Percentiles rank a stretch among this genome's conserved stretches.
phyloP scores from a whole-genome alignment of 2,888 invertebrate genomes.

The Drosophila nr. perissopoda region DNA sequence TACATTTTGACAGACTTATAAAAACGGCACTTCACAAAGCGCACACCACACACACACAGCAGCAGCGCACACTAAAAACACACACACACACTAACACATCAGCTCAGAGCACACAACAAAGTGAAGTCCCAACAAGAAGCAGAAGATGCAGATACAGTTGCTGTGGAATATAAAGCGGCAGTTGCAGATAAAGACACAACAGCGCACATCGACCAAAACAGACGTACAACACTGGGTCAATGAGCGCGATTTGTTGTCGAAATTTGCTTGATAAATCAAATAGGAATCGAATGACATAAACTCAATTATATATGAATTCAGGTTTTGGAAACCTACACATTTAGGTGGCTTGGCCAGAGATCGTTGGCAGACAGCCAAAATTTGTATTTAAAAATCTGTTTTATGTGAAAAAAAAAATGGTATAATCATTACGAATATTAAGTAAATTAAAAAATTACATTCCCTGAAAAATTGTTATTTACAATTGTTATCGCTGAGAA shows the following conservation, averaged over 20 bases:
- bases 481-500: background rate
- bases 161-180: slow-evolving; percentile 59
- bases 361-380: background rate
- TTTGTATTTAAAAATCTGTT: background rate
- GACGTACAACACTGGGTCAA: slow-evolving; percentile 32
- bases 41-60: slow-evolving; percentile 14
- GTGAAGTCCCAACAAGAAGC: slow-evolving; percentile 58
- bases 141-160: slow-evolving; percentile 47
- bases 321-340: background rate
- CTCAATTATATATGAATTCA: background rate
- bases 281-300: background rate
- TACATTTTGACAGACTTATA: slow-evolving; percentile 77
- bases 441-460: background rate
- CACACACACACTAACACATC: slow-evolving; percentile 3
- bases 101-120: slow-evolving; percentile 41
- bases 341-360: background rate
- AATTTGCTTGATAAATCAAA: background rate
- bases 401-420: background rate
- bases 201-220: slow-evolving; percentile 40
- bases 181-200: slow-evolving; percentile 67
- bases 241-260: background rate
- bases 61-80: slow-evolving; percentile 9
- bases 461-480: background rate
- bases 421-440: background rate
- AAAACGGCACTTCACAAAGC: slow-evolving; percentile 64